phyloP scores from a whole-genome alignment of 2,888 invertebrate genomes.

The Iphiclides podalirius region DNA sequence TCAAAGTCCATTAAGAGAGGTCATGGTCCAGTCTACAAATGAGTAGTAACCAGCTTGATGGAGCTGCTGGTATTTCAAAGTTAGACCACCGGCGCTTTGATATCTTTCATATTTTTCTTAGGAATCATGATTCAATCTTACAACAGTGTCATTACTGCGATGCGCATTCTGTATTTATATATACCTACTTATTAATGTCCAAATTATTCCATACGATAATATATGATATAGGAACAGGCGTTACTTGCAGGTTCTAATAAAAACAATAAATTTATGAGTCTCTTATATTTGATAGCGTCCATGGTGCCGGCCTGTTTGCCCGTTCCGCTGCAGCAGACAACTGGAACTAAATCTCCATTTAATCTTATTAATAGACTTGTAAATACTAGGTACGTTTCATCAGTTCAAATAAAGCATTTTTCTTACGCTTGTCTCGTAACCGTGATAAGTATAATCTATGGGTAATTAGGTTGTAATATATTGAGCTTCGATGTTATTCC shows the following conservation, averaged over 20 bases:
- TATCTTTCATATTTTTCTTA: too few species aligned
- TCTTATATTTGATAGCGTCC: slow-evolving; percentile 18
- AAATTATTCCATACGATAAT: background rate
- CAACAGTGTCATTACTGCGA: background rate
- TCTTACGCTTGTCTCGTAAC: slow-evolving; percentile 44
- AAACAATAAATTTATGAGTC: slow-evolving; percentile 19
- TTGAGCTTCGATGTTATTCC: slow-evolving; percentile 51
- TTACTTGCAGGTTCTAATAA: slow-evolving; percentile 15
- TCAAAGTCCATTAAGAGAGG: too few species aligned
- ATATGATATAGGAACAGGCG: slow-evolving; percentile 2
- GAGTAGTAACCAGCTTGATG: too few species aligned
- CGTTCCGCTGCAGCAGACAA: slow-evolving; percentile 31
- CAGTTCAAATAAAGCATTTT: slow-evolving; percentile 64
- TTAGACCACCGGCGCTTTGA: too few species aligned
- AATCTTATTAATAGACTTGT: slow-evolving; percentile 69
- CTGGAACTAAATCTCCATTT: slow-evolving; percentile 42
- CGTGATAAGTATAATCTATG: slow-evolving; percentile 71
- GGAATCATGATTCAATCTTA: too few species aligned
- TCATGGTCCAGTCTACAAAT: too few species aligned
- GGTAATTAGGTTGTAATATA: slow-evolving; percentile 73
- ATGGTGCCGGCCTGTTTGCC: slow-evolving; percentile 15
- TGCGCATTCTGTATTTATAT: background rate
- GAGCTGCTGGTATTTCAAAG: too few species aligned
- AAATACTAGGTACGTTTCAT: slow-evolving; percentile 59
- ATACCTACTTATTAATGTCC: too few species aligned